Evolutionary conservation across 1,140 invertebrate genomes (phyloP), one percentile per base, ranked within the genome.

Genomic region (Vollenhovia emeryi): DNA sequence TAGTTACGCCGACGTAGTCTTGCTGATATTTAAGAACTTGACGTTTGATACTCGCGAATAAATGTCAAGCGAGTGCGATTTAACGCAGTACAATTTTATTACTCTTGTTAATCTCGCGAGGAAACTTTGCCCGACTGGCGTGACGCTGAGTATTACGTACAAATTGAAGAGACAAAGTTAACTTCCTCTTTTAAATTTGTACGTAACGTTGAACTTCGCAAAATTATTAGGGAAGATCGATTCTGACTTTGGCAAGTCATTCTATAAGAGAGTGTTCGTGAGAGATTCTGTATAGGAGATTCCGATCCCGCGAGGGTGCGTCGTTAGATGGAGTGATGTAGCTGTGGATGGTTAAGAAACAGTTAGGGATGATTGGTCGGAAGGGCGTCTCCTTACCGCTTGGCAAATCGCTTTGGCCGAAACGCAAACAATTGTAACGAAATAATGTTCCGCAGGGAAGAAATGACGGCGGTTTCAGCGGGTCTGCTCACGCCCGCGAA

Each of bases 401-500:
- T 45, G 36, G 59, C 13, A 18, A 30, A 82, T 57, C 27, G 24
- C n/a, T 82, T 57, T 45, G 57, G 13, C 18, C 13, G 27, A 59
- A 73, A 45, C 5, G 9, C 24, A 82, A 82, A 73, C 59, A 82
- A 82, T 73, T 45, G 50, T 45, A 43, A 82, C 27, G n/a, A 69
- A 80, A 80, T 57, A 55, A 43, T 36, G 9, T 68, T 1, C 21
- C 21, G 3, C n/a, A 57, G 36, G 3, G 52, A 52, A 68, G 7
- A 21, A 80, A 30, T n/a, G 40, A 40, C 9, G 11, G 33, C n/a
- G n/a, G 11, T n/a, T 36, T 45, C 57, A 43, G 24, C 13, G 71
- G 36, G 21, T 33, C 7, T 57, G 24, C 21, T 57, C 15, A 30
- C 45, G n/a, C 11, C 1, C 21, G 50, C 2, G 13, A 80, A 55